These are phyloP conservation scores for Ischnura elegans DNA, from an alignment of 2,888 invertebrate species.

Conservation along the genomic window DNA sequence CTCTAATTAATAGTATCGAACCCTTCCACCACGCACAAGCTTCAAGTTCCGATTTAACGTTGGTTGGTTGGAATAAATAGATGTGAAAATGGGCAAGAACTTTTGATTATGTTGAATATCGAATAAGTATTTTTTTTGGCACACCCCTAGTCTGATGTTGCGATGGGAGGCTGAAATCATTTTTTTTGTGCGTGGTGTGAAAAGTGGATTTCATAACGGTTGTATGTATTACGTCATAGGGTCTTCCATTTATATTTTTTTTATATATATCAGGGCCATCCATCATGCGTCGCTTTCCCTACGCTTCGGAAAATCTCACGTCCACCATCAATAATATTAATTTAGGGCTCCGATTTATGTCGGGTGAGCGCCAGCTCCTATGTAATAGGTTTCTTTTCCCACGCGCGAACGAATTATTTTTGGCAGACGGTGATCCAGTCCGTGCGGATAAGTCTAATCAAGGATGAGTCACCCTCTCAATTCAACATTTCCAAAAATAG, in stretches of 20 bases:
- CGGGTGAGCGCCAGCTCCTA: neutral
- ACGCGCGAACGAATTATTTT: no score
- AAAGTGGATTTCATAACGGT: neutral
- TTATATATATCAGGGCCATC: neutral
- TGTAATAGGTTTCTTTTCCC: neutral
- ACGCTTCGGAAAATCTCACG: slow-evolving; percentile 37
- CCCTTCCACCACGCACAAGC: no score
- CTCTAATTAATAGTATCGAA: no score
- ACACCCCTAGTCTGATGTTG: no score
- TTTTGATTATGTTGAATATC: no score
- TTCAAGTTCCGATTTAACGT: no score
- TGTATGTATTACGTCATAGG: neutral
- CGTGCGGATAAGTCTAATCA: no score
- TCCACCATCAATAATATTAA: slow-evolving; percentile 54
- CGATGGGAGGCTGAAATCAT: no score
- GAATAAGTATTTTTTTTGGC: no score
- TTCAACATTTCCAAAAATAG: no score
- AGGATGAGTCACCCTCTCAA: no score
- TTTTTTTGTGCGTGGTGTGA: neutral
- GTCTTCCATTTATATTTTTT: neutral
- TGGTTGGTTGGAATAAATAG: neutral
- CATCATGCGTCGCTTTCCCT: slow-evolving; percentile 32
- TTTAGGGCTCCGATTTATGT: slow-evolving; percentile 34
- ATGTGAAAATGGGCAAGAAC: neutral
- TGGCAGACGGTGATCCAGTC: no score